Base-by-base conservation (phyloP, 2,113 vertebrate genomes). In the Bombycilla garrulus region DNA sequence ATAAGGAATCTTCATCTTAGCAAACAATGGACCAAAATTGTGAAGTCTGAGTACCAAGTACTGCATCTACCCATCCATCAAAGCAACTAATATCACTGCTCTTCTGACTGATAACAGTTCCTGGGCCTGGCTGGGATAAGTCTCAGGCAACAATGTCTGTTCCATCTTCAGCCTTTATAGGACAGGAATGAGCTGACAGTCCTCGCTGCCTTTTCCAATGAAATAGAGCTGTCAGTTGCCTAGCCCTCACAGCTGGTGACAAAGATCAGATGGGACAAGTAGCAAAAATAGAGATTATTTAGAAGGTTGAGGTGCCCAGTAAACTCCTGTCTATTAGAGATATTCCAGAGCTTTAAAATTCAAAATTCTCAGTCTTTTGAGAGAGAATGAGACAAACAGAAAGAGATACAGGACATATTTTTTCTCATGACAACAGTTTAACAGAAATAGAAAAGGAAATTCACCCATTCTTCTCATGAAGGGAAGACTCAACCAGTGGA, bases 211-310 rank as follows among this genome's bases (percentile, higher is more conserved):
- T 72, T 86, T 92, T 89, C 35, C 22, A 19, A 50, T 66, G 61
- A 61, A 81, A 71, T 5, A 21, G 40, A 72, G 29, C 11, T 80
- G 66, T 61, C 82, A 89, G 48, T 44, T 23, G 2, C 64, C 35
- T 51, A 19, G 24, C 22, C 82, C 31, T 64, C 21, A 50, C 67
- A 71, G 53, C 21, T 10, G 5, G 31, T 78, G 80, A 88, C 50
- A 76, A 65, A 84, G 26, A 94, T 84, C 2, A 3, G 58, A 83
- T 66, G 18, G 38, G 57, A 82, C 31, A 94, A 71, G 44, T 17
- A 90, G 60, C 42, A 92, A 77, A 95, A 94, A 38, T 10, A 86
- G 66, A 82, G n/a, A 81, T 88, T 85, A 69, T 84, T 95, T 91
- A 70, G 81, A 77, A 91, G 40, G 47, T 25, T 62, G 24, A 64